phyloP scores from a whole-genome alignment of 1,140 invertebrate species.

The Periplaneta americana region DNA sequence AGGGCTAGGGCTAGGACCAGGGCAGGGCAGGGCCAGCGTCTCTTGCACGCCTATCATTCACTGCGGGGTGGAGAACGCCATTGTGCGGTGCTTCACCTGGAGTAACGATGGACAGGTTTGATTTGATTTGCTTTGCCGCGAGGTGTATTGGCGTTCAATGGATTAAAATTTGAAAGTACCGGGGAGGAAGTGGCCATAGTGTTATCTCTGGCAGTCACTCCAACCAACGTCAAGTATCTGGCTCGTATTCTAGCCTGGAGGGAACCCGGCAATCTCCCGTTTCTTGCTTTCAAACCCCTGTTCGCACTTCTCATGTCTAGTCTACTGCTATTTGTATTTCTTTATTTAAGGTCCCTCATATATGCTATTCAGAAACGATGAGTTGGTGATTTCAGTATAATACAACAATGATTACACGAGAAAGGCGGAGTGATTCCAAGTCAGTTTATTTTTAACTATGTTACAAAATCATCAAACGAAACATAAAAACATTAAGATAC shows the following conservation, averaged over 20 bases:
- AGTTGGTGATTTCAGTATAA: too few species aligned
- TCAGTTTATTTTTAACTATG: too few species aligned
- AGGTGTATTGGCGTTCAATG: not conserved
- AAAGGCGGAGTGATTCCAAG: too few species aligned
- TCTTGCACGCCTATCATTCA: not conserved
- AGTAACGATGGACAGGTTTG: not conserved
- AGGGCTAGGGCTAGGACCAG: too few species aligned
- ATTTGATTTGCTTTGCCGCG: not conserved
- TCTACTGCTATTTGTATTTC: too few species aligned
- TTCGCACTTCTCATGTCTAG: too few species aligned
- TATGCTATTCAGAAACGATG: too few species aligned
- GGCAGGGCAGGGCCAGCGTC: too few species aligned
- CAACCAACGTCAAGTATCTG: not conserved
- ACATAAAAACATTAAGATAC: too few species aligned
- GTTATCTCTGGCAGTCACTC: not conserved
- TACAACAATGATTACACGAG: too few species aligned
- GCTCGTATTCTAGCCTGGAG: not conserved
- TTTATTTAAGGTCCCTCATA: not conserved
- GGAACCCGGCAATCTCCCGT: not conserved
- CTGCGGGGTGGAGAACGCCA: not conserved
- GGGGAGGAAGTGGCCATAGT: not conserved
- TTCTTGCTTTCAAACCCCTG: too few species aligned
- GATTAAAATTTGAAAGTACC: not conserved
- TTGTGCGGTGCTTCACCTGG: not conserved
- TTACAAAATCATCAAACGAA: too few species aligned